Percentiles rank a stretch among this genome's conserved stretches.
These are phyloP conservation scores for Sitophilus oryzae DNA, from an alignment of 1,140 invertebrate species.

Conservation along the genomic window DNA sequence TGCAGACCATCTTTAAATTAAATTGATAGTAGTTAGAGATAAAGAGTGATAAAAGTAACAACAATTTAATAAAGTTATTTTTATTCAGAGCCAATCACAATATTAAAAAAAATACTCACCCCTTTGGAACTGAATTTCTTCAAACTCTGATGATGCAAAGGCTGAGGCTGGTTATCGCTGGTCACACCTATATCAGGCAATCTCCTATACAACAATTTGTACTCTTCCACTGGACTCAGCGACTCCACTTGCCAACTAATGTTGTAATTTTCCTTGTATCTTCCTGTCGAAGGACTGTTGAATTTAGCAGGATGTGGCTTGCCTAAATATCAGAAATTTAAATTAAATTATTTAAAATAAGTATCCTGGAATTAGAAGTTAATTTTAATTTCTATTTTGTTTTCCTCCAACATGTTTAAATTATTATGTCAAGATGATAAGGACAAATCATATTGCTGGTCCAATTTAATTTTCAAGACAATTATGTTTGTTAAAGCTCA, in stretches of 20 bases:
- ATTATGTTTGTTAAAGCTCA: no score
- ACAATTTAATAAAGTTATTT: no score
- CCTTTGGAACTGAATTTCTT: slow-evolving; percentile 30
- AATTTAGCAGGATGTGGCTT: slow-evolving; percentile 59
- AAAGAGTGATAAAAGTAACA: no score
- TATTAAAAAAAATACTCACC: slow-evolving; percentile 24
- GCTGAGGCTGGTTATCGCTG: slow-evolving; percentile 45
- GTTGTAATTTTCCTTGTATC: slow-evolving; percentile 59
- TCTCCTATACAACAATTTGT: slow-evolving; percentile 57
- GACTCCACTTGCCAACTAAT: slow-evolving; percentile 62
- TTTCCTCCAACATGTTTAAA: no score
- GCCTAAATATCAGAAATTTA: slow-evolving; percentile 25
- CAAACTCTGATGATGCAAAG: slow-evolving; percentile 46
- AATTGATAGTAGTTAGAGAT: no score
- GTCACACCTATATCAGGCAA: slow-evolving; percentile 48
- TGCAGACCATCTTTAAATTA: no score
- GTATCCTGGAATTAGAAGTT: no score
- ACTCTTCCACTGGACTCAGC: slow-evolving; percentile 58
- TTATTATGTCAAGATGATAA: no score
- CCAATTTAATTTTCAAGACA: no score
- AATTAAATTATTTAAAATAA: no score
- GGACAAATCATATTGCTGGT: no score
- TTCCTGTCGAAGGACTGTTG: slow-evolving; percentile 54
- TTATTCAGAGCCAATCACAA: not conserved
- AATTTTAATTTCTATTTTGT: no score